phyloP scores from a whole-genome alignment of 2,888 invertebrate genomes.

The Eubasilissa splendida region DNA sequence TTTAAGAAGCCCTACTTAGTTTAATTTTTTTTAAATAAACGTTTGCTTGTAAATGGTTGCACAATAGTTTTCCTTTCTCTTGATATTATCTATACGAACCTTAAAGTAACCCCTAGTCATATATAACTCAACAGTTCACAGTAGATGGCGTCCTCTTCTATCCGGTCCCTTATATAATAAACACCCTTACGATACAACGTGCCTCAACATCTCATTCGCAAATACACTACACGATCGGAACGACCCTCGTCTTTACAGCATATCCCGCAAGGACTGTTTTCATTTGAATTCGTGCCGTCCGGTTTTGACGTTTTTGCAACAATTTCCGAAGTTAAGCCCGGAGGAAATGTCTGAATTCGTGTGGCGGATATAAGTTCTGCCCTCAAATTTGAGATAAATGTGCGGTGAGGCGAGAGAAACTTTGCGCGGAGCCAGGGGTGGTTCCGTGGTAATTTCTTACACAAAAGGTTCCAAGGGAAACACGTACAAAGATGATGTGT shows the following conservation, averaged over 20 bases:
- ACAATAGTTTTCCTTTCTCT: constrained; percentile 3
- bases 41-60: no score
- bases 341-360: constrained; percentile 54
- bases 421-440: constrained; percentile 34
- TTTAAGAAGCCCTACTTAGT: no score
- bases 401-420: constrained; percentile 37
- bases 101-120: constrained; percentile 41
- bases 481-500: constrained; percentile 56
- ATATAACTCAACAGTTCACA: constrained; percentile 55
- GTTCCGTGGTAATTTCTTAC: constrained; percentile 57
- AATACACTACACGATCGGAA: constrained; percentile 26
- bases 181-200: constrained; percentile 55
- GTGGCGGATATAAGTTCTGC: constrained; percentile 44
- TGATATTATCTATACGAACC: constrained; percentile 5
- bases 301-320: constrained; percentile 16
- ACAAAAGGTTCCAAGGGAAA: constrained; percentile 52
- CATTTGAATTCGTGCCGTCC: neutral
- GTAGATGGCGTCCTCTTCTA: constrained; percentile 45
- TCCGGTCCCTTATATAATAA: constrained; percentile 58
- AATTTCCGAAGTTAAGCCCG: constrained; percentile 42
- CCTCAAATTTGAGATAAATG: constrained; percentile 44
- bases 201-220: constrained; percentile 39
- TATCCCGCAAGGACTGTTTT: constrained; percentile 5
- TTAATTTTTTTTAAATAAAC: no score
- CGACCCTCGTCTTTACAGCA: neutral